Conservation (phyloP, 2,797 vertebrate genomes). For the Falco cherrug region DNA sequence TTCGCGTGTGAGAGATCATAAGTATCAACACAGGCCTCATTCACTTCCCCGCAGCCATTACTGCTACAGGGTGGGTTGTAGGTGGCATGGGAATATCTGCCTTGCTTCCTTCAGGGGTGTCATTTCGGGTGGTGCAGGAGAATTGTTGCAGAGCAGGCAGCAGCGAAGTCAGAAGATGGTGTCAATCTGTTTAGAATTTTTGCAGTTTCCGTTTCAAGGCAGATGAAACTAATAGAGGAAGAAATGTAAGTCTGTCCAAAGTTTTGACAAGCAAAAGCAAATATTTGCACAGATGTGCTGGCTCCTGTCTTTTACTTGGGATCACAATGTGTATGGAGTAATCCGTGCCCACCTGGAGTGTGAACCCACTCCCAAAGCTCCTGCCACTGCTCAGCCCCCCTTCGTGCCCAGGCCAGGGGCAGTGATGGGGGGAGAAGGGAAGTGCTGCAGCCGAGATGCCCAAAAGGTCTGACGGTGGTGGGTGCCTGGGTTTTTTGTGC, state of each 20-base stretch:
- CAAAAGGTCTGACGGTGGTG: accelerated
- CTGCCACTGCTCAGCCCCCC: neutral
- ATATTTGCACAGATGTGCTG: slow-evolving; percentile 30
- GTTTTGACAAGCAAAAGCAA: slow-evolving; percentile 30
- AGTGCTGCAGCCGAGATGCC: neutral
- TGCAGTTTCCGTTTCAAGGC: neutral
- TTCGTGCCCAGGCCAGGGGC: accelerated
- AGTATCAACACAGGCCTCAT: accelerated
- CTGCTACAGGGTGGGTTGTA: neutral
- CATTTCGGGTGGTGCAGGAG: neutral
- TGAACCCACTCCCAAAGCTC: neutral
- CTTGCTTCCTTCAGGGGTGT: neutral
- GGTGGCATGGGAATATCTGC: neutral
- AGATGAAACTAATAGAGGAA: slow-evolving; percentile 26
- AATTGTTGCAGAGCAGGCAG: neutral
- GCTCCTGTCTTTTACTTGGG: neutral
- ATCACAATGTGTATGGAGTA: neutral
- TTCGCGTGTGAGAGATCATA: accelerated
- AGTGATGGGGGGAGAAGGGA: neutral
- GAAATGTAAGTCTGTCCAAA: neutral
- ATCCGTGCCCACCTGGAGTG: accelerated
- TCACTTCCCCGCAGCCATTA: accelerated
- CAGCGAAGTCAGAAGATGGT: neutral
- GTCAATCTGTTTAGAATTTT: neutral
- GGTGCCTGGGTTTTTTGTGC: neutral